Evolutionary conservation across 1,140 invertebrate species (phyloP), one percentile per base, ranked within the genome.

Genomic region (Proales similis): DNA sequence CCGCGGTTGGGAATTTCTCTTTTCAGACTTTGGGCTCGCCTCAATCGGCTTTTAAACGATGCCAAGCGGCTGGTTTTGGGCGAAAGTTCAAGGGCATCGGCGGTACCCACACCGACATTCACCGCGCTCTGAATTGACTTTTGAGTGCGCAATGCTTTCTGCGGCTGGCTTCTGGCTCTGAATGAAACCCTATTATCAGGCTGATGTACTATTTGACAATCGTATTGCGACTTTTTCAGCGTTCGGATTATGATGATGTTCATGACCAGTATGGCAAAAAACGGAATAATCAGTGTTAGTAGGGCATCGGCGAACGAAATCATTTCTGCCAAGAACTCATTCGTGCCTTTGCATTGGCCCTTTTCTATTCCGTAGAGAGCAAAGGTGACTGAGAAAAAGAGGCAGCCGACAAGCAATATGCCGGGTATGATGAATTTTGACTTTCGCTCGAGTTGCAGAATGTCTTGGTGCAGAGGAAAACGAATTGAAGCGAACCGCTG

Each of bases 401-500:
- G 22, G 9, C 33, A 24, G 11, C 26, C 51, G 20, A 57, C 39
- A 19, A 57, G 6, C 17, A 57, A 42, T n/a, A 57, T 24, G 3
- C 39, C n/a, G 11, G 45, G 17, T 7, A 57, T 42, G 19, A 57
- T 20, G 12, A 57, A 17, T 42, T 57, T 57, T 3, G 51, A 57
- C 24, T 42, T 27, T 2, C 36, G 19, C 45, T 57, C 51, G n/a
- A 57, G 26, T 27, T 57, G 39, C 17, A 57, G 20, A 27, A 57
- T 42, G 19, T 57, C 45, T 5, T 42, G 24, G n/a, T 42, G 6
- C 2, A 57, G 22, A 26, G 51, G 51, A 57, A 57, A 57, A 42
- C 51, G 45, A 22, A 57, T 57, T n/a, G 45, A 36, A 57, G 30
- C 39, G n/a, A 57, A 9, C 45, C 51, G 36, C 45, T 57, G 51